Evolutionary conservation across 2,888 invertebrate species (phyloP), one percentile per base, ranked within the genome.

Genomic region (Erebia epiphron): DNA sequence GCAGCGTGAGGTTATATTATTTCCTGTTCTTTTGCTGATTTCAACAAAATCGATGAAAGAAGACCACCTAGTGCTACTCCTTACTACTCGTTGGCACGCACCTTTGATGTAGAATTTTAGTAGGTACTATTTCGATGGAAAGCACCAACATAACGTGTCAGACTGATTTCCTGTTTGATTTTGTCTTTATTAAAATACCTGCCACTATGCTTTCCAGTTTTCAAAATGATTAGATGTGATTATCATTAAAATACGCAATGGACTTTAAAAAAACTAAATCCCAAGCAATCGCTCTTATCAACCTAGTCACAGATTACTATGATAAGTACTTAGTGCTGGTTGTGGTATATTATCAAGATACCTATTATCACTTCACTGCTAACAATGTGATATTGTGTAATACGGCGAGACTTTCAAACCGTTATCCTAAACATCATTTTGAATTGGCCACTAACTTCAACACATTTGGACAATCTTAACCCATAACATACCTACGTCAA

Each of bases 371-470:
- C 13, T 54, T 52, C 21, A 60, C 13, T 54, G 43, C 21, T 11
- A 26, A 66, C 41, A 64, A 8, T 49, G 14, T 26, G 49, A 14
- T 62, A 21, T 18, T 61, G 18, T 49, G 21, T 14, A 9, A 10
- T 16, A 10, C 54, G 9, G 54, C 18, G 18, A 54, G 54, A 18
- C 54, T 9, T 18, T 54, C 54, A 54, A 50, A 16, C 10, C 16
- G 16, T 1, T 10, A 18, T 9, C n/a, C n/a, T n/a, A n/a, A 16
- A 54, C 66, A 43, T 10, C 11, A 41, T 71, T 69, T 63, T 57
- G 35, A 76, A 73, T 79, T 79, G n/a, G 83, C 82, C 82, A 81
- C 86, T 86, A 83, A 89, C 83, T 86, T 87, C 84, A 86, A 83
- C 50, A 61, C 66, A 41, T 65, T 57, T 49, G 18, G 14, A 61